These are phyloP conservation scores for Myotis daubentonii DNA, from an alignment of 2,797 vertebrate species.

Conservation along the genomic window DNA sequence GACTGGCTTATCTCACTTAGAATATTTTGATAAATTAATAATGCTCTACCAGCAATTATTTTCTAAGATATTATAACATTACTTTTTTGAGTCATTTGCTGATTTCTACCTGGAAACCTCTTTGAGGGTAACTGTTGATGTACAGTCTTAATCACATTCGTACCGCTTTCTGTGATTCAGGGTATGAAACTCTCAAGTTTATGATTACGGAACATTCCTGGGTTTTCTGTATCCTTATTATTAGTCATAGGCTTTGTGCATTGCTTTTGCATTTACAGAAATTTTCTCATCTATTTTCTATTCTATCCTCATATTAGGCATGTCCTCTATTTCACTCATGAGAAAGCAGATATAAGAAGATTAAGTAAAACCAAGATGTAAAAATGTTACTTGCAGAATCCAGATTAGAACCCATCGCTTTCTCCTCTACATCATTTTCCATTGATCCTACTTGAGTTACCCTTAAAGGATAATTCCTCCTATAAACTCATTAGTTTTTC, in stretches of 20 bases:
- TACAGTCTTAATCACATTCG: not conserved
- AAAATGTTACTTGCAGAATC: not conserved
- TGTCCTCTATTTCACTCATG: slow-evolving; percentile 19
- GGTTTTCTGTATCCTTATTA: not conserved
- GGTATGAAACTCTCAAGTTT: not conserved
- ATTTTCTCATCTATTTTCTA: slow-evolving; percentile 39
- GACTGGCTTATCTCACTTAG: not conserved
- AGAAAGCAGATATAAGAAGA: not conserved
- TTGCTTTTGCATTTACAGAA: not conserved
- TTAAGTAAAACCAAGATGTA: not conserved
- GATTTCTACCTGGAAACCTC: slow-evolving; percentile 14
- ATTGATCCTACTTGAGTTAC: not conserved
- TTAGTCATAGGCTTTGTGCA: not conserved
- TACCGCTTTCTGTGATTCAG: not conserved
- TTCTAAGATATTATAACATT: slow-evolving; percentile 13
- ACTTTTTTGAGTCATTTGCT: slow-evolving; percentile 4
- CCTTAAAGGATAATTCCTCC: not conserved
- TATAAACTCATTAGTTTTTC: not conserved
- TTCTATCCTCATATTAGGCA: not conserved
- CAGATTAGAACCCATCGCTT: slow-evolving; percentile 11
- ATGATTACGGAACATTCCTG: not conserved
- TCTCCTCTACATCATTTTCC: not conserved
- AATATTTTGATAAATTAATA: slow-evolving; percentile 38
- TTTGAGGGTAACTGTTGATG: not conserved
- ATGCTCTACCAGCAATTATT: slow-evolving; percentile 16